Evolutionary conservation across 2,113 vertebrate species (phyloP), one percentile per base, ranked within the genome.

Genomic region (Cinclus cinclus): DNA sequence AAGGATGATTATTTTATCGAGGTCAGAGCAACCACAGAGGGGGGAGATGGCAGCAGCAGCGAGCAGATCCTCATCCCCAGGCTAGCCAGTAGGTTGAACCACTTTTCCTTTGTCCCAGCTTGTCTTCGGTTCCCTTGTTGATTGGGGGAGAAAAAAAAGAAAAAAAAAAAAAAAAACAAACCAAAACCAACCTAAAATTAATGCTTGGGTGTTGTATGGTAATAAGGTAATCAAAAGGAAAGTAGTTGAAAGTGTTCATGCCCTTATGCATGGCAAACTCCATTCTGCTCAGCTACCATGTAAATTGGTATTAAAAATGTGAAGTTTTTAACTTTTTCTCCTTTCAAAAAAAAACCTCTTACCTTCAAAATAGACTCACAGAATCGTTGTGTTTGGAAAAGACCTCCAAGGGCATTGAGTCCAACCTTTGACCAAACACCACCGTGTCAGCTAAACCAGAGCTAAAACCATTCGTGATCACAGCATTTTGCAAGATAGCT

Each of bases 21-120:
- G 97, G 98, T 99, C 41, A 98, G 98, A 91, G 98, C 98, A 30
- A 95, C 98, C 33, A 99, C 98, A 0, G 98, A 98, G 10, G 99
- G 99, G 0, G 99, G 99, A 2, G 98, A 99, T 35, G 99, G 99
- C 10, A 96, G 96, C 46, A 99, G 98, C 91, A 99, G 99, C 4
- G 98, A 99, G 56, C 98, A 98, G 94, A 99, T 99, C 97, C 98
- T 99, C 96, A 99, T 99, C 65, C 99, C 99, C 89, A 98, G 98
- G 75, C 97, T 98, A 70, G 99, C 97, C 21, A 97, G 98, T 98
- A 96, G 53, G 98, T 97, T 28, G 4, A 85, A 19, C 7, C 56
- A 1, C 31, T 71, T 67, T 0, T 52, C 0, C 28, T 41, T 21
- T 67, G 44, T 25, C 50, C 41, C 71, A 65, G 49, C 11, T 64